Evolutionary conservation across 2,888 invertebrate genomes (phyloP), one percentile per base, ranked within the genome.

Genomic region (Sminthurinus aureus): DNA sequence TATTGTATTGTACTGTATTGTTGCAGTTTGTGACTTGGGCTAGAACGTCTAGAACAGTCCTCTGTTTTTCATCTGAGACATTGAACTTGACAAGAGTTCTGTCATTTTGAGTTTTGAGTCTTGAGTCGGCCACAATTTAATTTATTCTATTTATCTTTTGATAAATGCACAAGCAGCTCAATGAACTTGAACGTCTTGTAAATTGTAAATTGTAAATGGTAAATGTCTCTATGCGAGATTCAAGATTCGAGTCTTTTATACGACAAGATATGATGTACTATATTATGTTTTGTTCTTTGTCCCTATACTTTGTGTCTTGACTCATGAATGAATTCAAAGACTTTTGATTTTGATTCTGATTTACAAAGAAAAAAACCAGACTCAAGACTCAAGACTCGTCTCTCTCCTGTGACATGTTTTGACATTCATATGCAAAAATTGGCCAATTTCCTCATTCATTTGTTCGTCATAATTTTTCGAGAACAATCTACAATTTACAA

Each of bases 71-170:
- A 15, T 58, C 9, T 18, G 2, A 2, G 24, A 73, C 22, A 11
- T 51, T 15, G 75, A 52, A 50, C 58, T 76, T 76, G 58, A 76
- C 58, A 76, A 76, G 38, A 38, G 38, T 38, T 38, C 38, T 38
- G 38, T 38, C 38, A 38, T 38, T 6, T 38, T 38, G 38, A 38
- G 38, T 38, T 20, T 76, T 50, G 50, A 58, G 20, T 71, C 11
- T 69, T 71, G 20, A 24, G 71, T 71, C 24, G 22, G 76, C 52
- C 58, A 52, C 20, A 76, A 76, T 24, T 76, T 76, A 58, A 76
- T 76, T 76, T 76, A 76, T 76, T 20, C 52, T 76, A n/a, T 52
- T 51, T 76, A 50, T 15, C 58, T n/a, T 50, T 51, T 38, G n/a
- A n/a, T 18, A n/a, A 11, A 22, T 18, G 15, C 22, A 74, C 74